These are phyloP conservation scores for Pseudococcus viburni DNA, from an alignment of 2,888 invertebrate genomes.

Conservation along the genomic window DNA sequence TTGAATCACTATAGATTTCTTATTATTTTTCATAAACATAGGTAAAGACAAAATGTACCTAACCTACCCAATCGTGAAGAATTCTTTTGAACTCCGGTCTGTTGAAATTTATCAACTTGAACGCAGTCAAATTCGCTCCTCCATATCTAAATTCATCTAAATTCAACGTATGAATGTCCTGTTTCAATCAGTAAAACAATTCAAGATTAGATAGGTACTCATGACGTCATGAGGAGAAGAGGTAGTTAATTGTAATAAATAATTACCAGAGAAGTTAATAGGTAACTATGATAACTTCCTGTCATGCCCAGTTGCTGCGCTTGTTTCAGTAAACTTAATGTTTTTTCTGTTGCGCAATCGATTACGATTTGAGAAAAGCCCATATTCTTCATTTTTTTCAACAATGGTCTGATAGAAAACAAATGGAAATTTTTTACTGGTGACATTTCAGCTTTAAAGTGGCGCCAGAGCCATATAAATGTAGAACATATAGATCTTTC, in stretches of 20 bases:
- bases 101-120: slow-evolving; percentile 89
- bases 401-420: slow-evolving; percentile 77
- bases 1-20: no score
- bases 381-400: slow-evolving; percentile 93
- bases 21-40: background rate
- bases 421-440: no score
- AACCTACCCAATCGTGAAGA: slow-evolving; percentile 83
- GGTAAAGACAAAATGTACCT: background rate
- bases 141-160: slow-evolving; percentile 94
- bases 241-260: background rate
- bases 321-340: slow-evolving; percentile 89
- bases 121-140: slow-evolving; percentile 95
- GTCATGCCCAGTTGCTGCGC: slow-evolving; percentile 98
- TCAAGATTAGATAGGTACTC: background rate
- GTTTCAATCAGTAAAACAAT: slow-evolving; percentile 61
- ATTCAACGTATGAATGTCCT: slow-evolving; percentile 94
- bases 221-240: background rate
- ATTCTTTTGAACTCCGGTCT: slow-evolving; percentile 84
- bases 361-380: slow-evolving; percentile 92
- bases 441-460: no score
- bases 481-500: no score
- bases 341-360: slow-evolving; percentile 89
- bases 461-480: no score
- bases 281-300: slow-evolving; percentile 94
- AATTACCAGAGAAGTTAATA: slow-evolving; percentile 90